These are phyloP conservation scores for Gambelia wislizenii DNA, from an alignment of 2,797 vertebrate genomes.

Conservation along the genomic window DNA sequence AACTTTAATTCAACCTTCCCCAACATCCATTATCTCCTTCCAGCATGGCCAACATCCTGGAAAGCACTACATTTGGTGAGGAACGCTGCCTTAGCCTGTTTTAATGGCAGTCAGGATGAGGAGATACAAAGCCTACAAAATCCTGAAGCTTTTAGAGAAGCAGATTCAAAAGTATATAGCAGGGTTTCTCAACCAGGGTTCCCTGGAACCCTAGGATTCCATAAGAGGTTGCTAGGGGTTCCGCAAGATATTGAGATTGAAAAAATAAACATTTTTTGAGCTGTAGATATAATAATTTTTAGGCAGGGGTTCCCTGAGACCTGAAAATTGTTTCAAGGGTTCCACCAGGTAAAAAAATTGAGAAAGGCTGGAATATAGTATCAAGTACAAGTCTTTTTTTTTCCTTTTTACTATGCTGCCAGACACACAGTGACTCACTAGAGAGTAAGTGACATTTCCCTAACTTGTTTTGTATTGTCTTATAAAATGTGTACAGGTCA, in stretches of 20 bases:
- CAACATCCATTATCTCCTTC: no score
- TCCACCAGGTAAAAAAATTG: no score
- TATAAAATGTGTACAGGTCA: neutral
- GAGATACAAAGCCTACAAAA: neutral
- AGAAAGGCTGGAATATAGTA: neutral
- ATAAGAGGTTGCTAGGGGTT: no score
- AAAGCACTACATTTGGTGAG: neutral
- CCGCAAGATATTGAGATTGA: no score
- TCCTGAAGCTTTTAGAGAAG: neutral
- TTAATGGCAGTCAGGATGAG: neutral
- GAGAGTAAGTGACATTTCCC: neutral
- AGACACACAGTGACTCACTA: neutral
- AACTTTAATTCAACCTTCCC: conserved; percentile 9
- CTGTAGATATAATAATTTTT: no score
- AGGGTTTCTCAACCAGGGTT: no score
- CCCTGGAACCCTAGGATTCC: no score
- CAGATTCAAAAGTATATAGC: neutral
- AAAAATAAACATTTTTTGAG: no score
- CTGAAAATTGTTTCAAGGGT: no score
- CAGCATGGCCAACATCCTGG: neutral
- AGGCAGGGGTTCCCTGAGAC: no score
- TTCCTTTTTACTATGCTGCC: neutral
- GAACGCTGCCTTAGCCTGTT: neutral
- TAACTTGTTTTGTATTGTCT: neutral
- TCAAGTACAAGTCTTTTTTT: neutral